phyloP scores from a whole-genome alignment of 1,140 invertebrate genomes.

The Drosophila pandora region DNA sequence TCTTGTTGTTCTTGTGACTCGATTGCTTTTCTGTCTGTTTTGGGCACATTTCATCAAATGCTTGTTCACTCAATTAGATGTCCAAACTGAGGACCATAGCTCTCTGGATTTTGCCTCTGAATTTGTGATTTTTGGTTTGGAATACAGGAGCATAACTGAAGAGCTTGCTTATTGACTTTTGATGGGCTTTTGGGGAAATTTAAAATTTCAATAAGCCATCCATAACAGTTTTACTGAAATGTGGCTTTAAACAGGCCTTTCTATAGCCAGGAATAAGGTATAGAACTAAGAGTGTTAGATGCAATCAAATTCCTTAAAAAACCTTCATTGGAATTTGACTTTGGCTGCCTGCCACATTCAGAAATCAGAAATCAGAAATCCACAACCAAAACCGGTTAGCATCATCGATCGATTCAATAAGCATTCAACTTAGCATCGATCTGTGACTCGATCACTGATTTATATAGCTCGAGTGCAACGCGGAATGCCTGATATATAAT shows the following conservation, averaged over 20 bases:
- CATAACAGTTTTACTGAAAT: no score
- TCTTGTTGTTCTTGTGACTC: constrained; percentile 1
- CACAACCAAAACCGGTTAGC: constrained; percentile 27
- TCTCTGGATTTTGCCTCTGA: constrained; percentile 8
- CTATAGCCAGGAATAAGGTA: no score
- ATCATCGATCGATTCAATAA: constrained; percentile 43
- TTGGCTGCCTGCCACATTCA: constrained; percentile 18
- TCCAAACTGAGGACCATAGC: constrained; percentile 42
- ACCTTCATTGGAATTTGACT: constrained; percentile 14
- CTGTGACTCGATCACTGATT: constrained; percentile 40
- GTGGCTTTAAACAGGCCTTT: no score
- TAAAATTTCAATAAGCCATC: no score
- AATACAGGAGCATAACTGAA: constrained; percentile 5
- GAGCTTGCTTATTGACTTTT: constrained; percentile 7
- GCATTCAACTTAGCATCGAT: constrained; percentile 48
- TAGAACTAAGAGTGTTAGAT: not conserved
- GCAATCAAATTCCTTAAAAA: not conserved
- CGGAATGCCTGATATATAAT: constrained; percentile 36
- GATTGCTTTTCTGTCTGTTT: constrained; percentile 49
- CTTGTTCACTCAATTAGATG: constrained; percentile 50
- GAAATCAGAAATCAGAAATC: not conserved
- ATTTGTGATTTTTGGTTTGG: not conserved
- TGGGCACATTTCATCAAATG: constrained; percentile 44
- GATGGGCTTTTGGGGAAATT: no score
- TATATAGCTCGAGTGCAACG: constrained; percentile 32